phyloP scores from a whole-genome alignment of 2,888 invertebrate species.

The Neoscelio sp. region DNA sequence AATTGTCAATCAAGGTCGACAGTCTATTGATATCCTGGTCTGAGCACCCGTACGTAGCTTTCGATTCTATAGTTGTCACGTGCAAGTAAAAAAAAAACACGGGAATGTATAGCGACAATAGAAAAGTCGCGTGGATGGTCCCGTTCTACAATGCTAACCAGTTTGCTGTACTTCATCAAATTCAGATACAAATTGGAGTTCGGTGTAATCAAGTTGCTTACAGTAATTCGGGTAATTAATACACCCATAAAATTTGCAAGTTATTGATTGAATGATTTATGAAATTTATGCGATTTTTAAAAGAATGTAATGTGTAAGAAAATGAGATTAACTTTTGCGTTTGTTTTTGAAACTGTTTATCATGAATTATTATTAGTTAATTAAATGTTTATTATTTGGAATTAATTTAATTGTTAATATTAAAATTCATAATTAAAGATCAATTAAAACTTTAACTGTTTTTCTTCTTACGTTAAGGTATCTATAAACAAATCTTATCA shows the following conservation, averaged over 20 bases:
- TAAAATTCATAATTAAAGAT: slow-evolving; percentile 3
- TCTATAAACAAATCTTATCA: slow-evolving; percentile 45
- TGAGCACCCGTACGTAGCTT: slow-evolving; percentile 57
- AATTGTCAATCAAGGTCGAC: slow-evolving; percentile 74
- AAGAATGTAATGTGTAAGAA: no score
- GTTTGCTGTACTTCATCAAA: slow-evolving; percentile 28
- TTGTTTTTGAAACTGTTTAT: no score
- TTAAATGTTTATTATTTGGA: no score
- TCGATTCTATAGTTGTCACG: slow-evolving; percentile 56
- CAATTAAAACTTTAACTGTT: slow-evolving; percentile 13
- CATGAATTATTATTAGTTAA: no score
- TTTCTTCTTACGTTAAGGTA: slow-evolving; percentile 7
- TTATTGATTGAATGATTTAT: slow-evolving; percentile 9
- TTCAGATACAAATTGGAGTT: slow-evolving; percentile 33
- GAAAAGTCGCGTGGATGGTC: slow-evolving; percentile 26
- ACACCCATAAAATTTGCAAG: slow-evolving; percentile 10
- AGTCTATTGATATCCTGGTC: slow-evolving; percentile 67
- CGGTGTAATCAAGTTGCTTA: slow-evolving; percentile 16
- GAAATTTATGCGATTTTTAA: no score
- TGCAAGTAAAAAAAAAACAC: slow-evolving; percentile 33
- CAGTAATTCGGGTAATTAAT: slow-evolving; percentile 22
- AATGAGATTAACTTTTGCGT: no score
- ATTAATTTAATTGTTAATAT: slow-evolving; percentile 1
- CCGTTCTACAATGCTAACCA: slow-evolving; percentile 31
- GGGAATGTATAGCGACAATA: slow-evolving; percentile 39